phyloP scores from a whole-genome alignment of 2,888 invertebrate species.

The Aphrophora alni region DNA sequence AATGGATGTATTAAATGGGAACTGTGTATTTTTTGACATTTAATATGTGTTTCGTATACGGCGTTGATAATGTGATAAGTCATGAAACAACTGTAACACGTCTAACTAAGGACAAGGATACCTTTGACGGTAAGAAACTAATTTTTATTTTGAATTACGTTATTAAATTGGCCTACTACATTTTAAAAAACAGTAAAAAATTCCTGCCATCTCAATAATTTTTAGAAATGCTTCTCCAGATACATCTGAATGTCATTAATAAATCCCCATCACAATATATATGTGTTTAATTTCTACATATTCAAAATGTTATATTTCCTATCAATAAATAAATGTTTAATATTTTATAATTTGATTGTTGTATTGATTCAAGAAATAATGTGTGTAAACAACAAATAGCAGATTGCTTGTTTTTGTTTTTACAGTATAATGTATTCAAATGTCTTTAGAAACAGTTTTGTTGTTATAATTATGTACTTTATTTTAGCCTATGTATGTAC shows the following conservation, averaged over 20 bases:
- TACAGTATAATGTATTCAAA: not conserved
- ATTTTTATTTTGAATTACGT: no score
- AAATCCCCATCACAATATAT: not conserved
- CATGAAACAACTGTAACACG: no score
- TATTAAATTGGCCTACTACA: no score
- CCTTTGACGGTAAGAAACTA: no score
- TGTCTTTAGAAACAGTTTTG: not conserved
- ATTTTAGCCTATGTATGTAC: not conserved
- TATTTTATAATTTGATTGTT: not conserved
- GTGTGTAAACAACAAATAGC: not conserved
- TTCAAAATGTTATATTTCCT: no score
- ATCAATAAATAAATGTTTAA: no score
- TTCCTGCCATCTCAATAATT: not conserved
- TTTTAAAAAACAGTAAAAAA: no score
- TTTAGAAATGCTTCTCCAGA: not conserved
- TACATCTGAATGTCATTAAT: not conserved
- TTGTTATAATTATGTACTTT: constrained; percentile 5
- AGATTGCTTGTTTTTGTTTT: not conserved
- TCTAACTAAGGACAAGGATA: no score
- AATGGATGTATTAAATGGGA: no score
- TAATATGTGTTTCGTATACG: no score
- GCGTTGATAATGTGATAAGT: no score
- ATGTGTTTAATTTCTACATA: not conserved
- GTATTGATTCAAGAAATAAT: not conserved
- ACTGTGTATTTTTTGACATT: no score